phyloP scores from a whole-genome alignment of 2,888 invertebrate genomes.

The Apamea monoglypha region DNA sequence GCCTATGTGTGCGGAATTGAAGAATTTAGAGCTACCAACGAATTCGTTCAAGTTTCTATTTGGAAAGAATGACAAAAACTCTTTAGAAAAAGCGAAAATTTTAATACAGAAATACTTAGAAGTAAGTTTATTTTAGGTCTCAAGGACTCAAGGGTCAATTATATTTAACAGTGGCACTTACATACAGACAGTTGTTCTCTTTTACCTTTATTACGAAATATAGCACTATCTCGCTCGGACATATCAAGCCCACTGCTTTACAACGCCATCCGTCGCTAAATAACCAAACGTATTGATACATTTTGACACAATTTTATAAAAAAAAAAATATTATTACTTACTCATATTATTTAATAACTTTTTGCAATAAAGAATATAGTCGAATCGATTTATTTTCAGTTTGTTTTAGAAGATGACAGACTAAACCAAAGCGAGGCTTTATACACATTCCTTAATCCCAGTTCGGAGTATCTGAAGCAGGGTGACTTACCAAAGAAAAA shows the following conservation, averaged over 20 bases:
- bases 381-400: slow-evolving; percentile 88
- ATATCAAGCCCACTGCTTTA: background rate
- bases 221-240: background rate
- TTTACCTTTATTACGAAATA: background rate
- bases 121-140: slow-evolving; percentile 88
- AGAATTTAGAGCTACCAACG: slow-evolving; percentile 95
- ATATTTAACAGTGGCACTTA: background rate
- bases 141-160: background rate
- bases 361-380: slow-evolving; percentile 28
- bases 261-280: background rate
- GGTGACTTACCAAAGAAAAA: slow-evolving; percentile 95
- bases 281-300: background rate
- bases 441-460: slow-evolving; percentile 97
- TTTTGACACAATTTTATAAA: background rate
- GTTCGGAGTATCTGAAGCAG: slow-evolving; percentile 96
- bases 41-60: slow-evolving; percentile 95
- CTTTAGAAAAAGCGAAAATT: slow-evolving; percentile 95
- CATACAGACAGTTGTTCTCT: background rate
- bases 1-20: slow-evolving; percentile 95
- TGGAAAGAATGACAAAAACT: slow-evolving; percentile 94
- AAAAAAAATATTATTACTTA: background rate
- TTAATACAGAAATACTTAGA: slow-evolving; percentile 96
- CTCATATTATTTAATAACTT: background rate
- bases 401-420: slow-evolving; percentile 96
- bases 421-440: slow-evolving; percentile 97